Evolutionary conservation across 2,113 vertebrate species (phyloP), one percentile per base, ranked within the genome.

Genomic region (Uropsilus gracilis): DNA sequence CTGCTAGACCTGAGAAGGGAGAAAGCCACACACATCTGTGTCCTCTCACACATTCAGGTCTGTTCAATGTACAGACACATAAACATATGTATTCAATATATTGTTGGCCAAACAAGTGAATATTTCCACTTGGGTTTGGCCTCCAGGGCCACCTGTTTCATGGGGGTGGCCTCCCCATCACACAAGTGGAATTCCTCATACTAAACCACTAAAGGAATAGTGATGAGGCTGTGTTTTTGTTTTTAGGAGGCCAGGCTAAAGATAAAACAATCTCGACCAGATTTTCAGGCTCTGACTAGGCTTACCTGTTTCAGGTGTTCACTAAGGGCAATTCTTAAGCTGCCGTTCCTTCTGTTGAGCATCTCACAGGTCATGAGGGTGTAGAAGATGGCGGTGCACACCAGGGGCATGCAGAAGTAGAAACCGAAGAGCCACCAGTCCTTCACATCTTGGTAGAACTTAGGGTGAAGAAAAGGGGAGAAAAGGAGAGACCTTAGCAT

Each of bases 381-480:
- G 96, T 99, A 99, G 97, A 99, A 99, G 93, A 99, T 89, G 1
- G 98, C 99, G 0, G 99, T 99, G 96, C 99, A 99, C 20, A 98
- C 98, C 95, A 99, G 97, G 0, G 99, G 99, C 83, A 99, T 98
- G 76, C 99, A 99, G 96, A 99, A 99, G 97, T 99, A 99, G 98
- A 99, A 99, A 46, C 99, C 99, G 48, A 99, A 99, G 44, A 99
- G 97, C 99, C 99, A 99, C 99, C 99, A 99, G 95, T 99, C 99
- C 97, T 99, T 99, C 34, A 96, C 98, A 0, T 98, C 42, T 80
- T 81, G 98, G 90, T 99, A 99, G 94, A 98, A 99, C 99, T 99
- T 10, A 93, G 63, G 34, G 17, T 83, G 89, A 59, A 73, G 55
- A 90, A 80, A 83, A 57, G 9, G 26, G 10, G 76, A 94, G 91